Conservation (phyloP, 2,797 vertebrate species). For the Syngnathus rostellatus region DNA sequence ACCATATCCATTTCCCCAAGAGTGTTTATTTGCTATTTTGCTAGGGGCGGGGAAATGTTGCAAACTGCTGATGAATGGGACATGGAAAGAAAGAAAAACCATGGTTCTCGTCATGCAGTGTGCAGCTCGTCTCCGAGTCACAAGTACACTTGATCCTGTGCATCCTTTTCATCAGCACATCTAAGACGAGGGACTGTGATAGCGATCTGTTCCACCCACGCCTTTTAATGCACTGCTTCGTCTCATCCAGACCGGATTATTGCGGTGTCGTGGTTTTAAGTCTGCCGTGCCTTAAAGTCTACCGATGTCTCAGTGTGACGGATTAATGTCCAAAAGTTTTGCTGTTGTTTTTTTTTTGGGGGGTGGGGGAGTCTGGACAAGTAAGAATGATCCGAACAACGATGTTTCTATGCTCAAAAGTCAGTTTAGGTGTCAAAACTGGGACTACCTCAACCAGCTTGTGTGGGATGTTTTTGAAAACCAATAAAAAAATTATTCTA, state of each 20-base stretch:
- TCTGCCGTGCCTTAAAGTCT: background rate
- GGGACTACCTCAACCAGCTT: background rate
- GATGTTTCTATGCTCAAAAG: background rate
- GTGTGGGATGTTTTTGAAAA: too few relatives aligned
- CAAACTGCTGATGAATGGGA: background rate
- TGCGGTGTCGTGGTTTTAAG: background rate
- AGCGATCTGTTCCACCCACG: background rate
- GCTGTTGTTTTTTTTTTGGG: background rate
- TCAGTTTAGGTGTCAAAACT: background rate
- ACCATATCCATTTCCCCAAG: too few relatives aligned
- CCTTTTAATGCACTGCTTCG: background rate
- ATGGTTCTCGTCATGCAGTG: background rate
- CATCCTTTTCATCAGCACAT: conserved; percentile 5
- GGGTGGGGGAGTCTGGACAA: background rate
- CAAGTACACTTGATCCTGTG: background rate
- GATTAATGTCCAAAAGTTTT: background rate
- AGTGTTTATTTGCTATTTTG: too few relatives aligned
- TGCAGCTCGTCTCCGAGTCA: background rate
- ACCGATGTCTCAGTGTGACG: background rate
- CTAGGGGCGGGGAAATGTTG: background rate
- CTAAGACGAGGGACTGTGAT: background rate
- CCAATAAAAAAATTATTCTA: too few relatives aligned
- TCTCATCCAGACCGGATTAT: conserved; percentile 5
- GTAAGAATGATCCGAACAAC: background rate
- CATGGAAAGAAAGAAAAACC: background rate